Evolutionary conservation across 2,113 vertebrate species (phyloP).

Genomic region (Microtus oregoni): DNA sequence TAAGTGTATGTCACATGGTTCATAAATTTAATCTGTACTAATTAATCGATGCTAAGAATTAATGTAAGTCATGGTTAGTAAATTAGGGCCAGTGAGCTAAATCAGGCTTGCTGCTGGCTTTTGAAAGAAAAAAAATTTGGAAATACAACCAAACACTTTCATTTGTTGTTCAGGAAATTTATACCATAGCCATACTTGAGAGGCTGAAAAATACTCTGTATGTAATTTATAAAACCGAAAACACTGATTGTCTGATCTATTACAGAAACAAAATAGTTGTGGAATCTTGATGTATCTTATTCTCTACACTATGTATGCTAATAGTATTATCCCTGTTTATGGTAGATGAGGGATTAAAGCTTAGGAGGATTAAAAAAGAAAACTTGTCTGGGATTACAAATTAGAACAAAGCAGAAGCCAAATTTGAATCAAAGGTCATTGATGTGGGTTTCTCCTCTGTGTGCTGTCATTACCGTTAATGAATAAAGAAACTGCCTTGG

Average conservation of each 20-base stretch:
- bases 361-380: conserved; percentile 24
- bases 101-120: not conserved
- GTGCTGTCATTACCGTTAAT: too few relatives aligned
- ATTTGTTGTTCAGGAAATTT: conserved; percentile 18
- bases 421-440: conserved; percentile 50
- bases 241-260: not conserved
- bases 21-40: conserved; percentile 14
- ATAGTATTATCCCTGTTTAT: not conserved
- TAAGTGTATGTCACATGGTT: conserved; percentile 2
- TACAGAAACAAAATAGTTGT: not conserved
- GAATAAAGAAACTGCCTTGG: too few relatives aligned
- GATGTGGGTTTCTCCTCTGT: too few relatives aligned
- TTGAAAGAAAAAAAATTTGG: conserved; percentile 21
- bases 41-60: conserved; percentile 22
- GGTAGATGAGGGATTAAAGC: not conserved
- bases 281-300: conserved; percentile 19
- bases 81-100: not conserved
- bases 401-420: not conserved
- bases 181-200: not conserved
- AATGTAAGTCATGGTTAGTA: conserved; percentile 7
- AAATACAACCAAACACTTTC: not conserved
- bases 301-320: not conserved
- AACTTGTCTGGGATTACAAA: conserved; percentile 2
- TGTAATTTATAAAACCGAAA: not conserved
- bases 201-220: not conserved